phyloP scores from a whole-genome alignment of 2,888 invertebrate species.

The Chironomus riparius region DNA sequence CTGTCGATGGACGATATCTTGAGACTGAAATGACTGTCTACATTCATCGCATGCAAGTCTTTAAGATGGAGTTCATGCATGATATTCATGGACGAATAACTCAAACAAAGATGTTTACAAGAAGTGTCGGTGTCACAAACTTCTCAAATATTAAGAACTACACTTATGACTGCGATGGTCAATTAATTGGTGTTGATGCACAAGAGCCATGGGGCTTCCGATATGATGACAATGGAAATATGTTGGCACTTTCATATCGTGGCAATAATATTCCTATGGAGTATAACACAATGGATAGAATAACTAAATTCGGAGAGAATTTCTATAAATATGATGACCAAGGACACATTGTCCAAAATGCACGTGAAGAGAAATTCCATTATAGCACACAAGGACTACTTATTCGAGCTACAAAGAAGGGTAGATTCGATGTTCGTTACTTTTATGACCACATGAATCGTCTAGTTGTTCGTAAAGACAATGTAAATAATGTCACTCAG shows the following conservation, averaged over 20 bases:
- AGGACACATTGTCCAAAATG: conserved; percentile 85
- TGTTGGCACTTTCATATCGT: conserved; percentile 77
- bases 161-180: conserved; percentile 92
- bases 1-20: conserved; percentile 66
- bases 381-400: conserved; percentile 89
- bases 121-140: conserved; percentile 82
- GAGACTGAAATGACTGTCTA: conserved; percentile 73
- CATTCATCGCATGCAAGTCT: conserved; percentile 80
- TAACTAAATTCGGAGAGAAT: conserved; percentile 86
- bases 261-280: conserved; percentile 89
- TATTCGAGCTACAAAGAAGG: conserved; percentile 75
- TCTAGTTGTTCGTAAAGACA: conserved; percentile 81
- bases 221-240: conserved; percentile 87
- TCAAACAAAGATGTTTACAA: conserved; percentile 76
- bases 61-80: conserved; percentile 81
- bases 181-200: conserved; percentile 82
- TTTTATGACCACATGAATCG: conserved; percentile 87
- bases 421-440: conserved; percentile 82
- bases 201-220: conserved; percentile 90
- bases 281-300: conserved; percentile 83
- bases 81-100: conserved; percentile 76
- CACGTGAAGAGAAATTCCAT: conserved; percentile 83
- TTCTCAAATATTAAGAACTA: conserved; percentile 88
- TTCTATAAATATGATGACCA: conserved; percentile 83
- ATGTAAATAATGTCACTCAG: conserved; percentile 89